These are phyloP conservation scores for Halcyon badia DNA, from an alignment of 2,797 vertebrate genomes.

Conservation along the genomic window DNA sequence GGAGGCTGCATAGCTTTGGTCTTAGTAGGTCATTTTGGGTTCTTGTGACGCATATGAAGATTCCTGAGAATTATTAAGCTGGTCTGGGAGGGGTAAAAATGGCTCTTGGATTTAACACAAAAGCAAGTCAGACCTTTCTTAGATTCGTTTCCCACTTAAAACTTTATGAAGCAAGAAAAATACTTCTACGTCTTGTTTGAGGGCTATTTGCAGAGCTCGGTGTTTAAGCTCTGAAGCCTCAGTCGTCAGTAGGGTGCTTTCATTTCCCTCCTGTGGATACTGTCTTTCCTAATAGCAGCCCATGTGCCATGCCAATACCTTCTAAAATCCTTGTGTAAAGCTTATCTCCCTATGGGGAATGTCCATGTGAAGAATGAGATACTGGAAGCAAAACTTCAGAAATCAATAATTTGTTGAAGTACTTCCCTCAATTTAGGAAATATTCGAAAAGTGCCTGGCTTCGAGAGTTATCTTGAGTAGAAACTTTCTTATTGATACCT, in stretches of 20 bases:
- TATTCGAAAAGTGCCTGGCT: not conserved
- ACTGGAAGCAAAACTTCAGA: not conserved
- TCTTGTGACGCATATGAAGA: not conserved
- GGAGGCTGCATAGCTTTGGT: not conserved
- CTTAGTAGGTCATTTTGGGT: not conserved
- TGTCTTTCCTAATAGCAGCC: not conserved
- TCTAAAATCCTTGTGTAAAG: rapidly evolving
- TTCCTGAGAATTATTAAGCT: not conserved
- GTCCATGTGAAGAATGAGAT: not conserved
- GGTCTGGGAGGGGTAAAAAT: not conserved
- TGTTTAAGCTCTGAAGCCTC: not conserved
- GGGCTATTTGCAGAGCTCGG: not conserved
- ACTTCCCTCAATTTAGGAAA: not conserved
- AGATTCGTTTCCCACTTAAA: not conserved
- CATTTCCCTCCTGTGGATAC: not conserved
- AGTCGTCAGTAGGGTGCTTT: not conserved
- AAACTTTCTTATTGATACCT: not conserved
- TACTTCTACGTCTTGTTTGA: not conserved
- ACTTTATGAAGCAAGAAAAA: not conserved
- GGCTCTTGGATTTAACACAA: not conserved
- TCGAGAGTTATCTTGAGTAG: not conserved
- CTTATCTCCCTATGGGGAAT: not conserved
- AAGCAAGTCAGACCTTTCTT: not conserved
- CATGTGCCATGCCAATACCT: not conserved
- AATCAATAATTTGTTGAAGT: not conserved